Conservation (phyloP, 2,113 vertebrate species). For the Leuciscus idus region DNA sequence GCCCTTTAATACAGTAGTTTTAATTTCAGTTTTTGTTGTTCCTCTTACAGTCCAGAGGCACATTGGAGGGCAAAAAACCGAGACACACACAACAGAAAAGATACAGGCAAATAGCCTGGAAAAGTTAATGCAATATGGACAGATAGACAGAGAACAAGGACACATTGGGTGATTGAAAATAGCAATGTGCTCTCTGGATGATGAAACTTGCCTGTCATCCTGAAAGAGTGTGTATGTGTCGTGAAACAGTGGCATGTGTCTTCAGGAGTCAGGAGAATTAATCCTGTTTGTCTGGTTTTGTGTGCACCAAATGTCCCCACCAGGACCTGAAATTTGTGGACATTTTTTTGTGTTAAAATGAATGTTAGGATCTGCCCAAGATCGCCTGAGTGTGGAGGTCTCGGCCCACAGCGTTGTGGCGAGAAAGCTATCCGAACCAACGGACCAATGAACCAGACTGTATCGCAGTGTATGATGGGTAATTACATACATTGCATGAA, state of each 20-base stretch:
- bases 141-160: conserved; percentile 8
- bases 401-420: too few relatives aligned
- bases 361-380: too few relatives aligned
- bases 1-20: conserved; percentile 20
- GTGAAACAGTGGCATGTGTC: conserved; percentile 25
- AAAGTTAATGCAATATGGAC: conserved; percentile 25
- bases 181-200: conserved; percentile 46
- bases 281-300: conserved; percentile 13
- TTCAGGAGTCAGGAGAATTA: neutral
- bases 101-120: neutral
- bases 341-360: neutral
- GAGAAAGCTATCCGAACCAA: too few relatives aligned
- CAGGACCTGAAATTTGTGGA: neutral
- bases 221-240: conserved; percentile 40
- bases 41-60: neutral
- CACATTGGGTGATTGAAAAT: conserved; percentile 29
- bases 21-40: neutral
- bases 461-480: too few relatives aligned
- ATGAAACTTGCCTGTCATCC: conserved; percentile 53
- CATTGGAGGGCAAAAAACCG: neutral
- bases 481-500: too few relatives aligned
- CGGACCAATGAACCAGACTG: too few relatives aligned
- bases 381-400: too few relatives aligned
- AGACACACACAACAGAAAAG: neutral
- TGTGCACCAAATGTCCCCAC: neutral